Percentiles rank a stretch among this genome's conserved stretches.
Conservation (phyloP, 2,888 invertebrate species). For the Pemphredon lugubris region DNA sequence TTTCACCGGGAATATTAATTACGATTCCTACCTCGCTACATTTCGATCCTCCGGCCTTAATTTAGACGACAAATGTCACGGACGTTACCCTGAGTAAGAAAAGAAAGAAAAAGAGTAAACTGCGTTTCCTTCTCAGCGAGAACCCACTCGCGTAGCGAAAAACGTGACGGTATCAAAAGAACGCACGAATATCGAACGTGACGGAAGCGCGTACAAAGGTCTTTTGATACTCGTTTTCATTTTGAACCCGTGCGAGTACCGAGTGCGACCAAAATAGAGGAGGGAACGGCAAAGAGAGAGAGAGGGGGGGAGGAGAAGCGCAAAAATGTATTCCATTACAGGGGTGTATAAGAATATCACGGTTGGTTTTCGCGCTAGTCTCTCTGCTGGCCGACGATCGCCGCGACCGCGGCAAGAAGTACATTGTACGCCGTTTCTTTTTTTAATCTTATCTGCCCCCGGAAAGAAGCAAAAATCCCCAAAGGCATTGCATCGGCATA, state of each 20-base stretch:
- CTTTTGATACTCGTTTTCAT: slow-evolving; percentile 66
- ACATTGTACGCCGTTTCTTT: slow-evolving; percentile 17
- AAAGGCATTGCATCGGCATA: too few species aligned
- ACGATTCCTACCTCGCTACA: slow-evolving; percentile 4
- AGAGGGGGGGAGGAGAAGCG: slow-evolving; percentile 14
- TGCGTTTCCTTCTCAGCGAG: slow-evolving; percentile 21
- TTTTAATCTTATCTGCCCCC: background rate
- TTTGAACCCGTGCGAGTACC: slow-evolving; percentile 36
- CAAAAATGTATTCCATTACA: slow-evolving; percentile 61
- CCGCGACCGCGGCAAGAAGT: slow-evolving; percentile 13
- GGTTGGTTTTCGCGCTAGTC: slow-evolving; percentile 8
- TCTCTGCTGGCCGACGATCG: slow-evolving; percentile 26
- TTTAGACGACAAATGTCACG: slow-evolving; percentile 29
- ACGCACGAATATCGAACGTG: slow-evolving; percentile 62
- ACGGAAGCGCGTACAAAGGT: slow-evolving; percentile 61
- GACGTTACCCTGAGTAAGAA: too few species aligned
- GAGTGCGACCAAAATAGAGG: slow-evolving; percentile 21
- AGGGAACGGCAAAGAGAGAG: slow-evolving; percentile 7
- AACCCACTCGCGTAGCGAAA: slow-evolving; percentile 36
- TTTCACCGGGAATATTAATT: slow-evolving; percentile 17
- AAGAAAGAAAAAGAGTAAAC: slow-evolving; percentile 16
- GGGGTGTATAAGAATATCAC: slow-evolving; percentile 38
- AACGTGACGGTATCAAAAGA: slow-evolving; percentile 63
- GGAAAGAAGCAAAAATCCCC: background rate
- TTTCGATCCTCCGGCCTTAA: background rate